Percentiles rank a stretch among this genome's conserved stretches.
Conservation (phyloP, 2,797 vertebrate species). For the Orestias chungarensis region DNA sequence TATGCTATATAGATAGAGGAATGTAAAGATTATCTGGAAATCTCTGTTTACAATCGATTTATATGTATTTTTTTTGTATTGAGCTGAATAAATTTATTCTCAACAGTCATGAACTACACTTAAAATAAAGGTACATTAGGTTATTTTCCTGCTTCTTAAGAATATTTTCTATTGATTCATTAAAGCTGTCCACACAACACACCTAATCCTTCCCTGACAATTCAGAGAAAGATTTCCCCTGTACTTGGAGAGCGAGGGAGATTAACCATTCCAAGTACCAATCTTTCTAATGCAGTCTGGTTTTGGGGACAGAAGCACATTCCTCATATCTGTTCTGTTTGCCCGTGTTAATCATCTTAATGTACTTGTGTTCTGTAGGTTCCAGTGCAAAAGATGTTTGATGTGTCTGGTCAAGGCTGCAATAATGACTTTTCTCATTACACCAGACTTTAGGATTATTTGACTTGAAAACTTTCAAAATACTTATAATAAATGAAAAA, state of each 20-base stretch:
- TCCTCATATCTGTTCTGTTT: background rate
- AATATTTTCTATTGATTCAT: background rate
- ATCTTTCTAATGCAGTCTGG: background rate
- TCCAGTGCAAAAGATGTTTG: background rate
- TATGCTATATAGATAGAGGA: no score
- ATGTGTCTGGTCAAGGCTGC: background rate
- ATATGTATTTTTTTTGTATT: no score
- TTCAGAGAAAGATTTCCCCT: constrained; percentile 1
- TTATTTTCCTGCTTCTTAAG: background rate
- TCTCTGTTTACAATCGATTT: no score
- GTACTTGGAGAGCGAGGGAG: background rate
- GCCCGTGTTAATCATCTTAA: background rate
- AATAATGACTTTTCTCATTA: background rate
- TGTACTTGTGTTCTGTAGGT: background rate
- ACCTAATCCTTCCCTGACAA: background rate
- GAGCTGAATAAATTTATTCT: background rate
- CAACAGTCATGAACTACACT: background rate
- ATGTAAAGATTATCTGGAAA: no score
- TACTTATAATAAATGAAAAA: background rate
- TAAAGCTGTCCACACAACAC: background rate
- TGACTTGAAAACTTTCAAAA: background rate
- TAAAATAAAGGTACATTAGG: background rate
- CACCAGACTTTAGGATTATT: background rate
- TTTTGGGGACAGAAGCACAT: background rate
- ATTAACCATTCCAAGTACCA: background rate